These are phyloP conservation scores for Pelagia noctiluca DNA, from an alignment of 30 jellyfish, hydroid and myxozoan species.

Conservation along the genomic window DNA sequence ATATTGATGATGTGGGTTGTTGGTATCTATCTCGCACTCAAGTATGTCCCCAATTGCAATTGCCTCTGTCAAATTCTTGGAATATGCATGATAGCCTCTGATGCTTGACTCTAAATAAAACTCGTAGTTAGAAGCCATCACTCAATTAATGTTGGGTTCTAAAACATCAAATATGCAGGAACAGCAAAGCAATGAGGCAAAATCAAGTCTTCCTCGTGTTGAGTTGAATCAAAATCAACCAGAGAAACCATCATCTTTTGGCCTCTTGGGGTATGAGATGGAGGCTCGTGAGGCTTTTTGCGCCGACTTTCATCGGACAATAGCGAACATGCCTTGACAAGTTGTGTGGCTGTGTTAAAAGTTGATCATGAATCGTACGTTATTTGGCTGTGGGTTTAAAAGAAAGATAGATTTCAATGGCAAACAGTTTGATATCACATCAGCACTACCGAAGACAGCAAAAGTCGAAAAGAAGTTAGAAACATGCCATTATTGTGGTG, in stretches of 20 bases:
- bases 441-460: slow-evolving; percentile 33
- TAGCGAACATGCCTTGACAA: no score
- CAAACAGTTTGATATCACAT: slow-evolving; percentile 35
- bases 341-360: neutral
- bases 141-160: neutral
- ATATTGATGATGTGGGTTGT: slow-evolving; percentile 15
- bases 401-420: slow-evolving; percentile 43
- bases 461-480: slow-evolving; percentile 26
- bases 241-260: slow-evolving; percentile 10
- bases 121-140: slow-evolving; percentile 12
- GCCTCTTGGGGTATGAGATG: no score
- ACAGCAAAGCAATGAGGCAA: neutral
- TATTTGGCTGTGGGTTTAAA: slow-evolving; percentile 44
- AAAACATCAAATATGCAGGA: neutral
- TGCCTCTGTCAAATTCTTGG: slow-evolving; percentile 8
- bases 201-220: neutral
- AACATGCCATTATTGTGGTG: slow-evolving; percentile 36
- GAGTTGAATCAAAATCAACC: neutral
- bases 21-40: slow-evolving; percentile 17
- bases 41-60: slow-evolving; percentile 15
- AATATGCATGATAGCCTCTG: slow-evolving; percentile 3
- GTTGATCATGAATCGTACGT: slow-evolving; percentile 29
- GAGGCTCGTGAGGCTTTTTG: neutral
- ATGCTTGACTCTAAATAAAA: slow-evolving; percentile 14
- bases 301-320: slow-evolving; percentile 1